These are phyloP conservation scores for Pituophis catenifer DNA, from an alignment of 2,113 vertebrate species.

Conservation along the genomic window DNA sequence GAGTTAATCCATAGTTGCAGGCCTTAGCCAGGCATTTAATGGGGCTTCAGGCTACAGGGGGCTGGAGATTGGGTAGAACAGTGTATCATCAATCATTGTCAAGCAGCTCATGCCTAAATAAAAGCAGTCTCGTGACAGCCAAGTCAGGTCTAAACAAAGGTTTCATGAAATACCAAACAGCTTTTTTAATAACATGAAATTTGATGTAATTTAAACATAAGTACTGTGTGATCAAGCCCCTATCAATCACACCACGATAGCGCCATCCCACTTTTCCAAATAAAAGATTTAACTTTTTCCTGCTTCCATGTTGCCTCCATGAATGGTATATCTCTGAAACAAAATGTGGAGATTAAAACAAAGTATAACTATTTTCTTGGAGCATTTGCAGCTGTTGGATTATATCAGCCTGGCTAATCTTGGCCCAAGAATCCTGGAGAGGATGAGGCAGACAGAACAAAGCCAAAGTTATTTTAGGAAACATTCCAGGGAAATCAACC, in stretches of 20 bases:
- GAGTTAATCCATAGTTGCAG: constrained; percentile 53
- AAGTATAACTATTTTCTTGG: not conserved
- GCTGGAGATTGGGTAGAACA: not conserved
- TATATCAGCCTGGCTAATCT: not conserved
- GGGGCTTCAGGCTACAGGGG: not conserved
- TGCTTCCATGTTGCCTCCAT: not conserved
- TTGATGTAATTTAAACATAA: not conserved
- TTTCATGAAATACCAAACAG: not conserved
- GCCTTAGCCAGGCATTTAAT: not conserved
- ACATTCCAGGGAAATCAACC: not conserved
- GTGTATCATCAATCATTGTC: not conserved
- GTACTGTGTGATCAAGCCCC: not conserved
- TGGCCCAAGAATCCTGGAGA: not conserved
- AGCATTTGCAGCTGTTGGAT: not conserved
- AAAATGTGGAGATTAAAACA: not conserved
- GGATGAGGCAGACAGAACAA: not conserved
- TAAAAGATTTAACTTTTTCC: not conserved
- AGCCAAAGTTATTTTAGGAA: not conserved
- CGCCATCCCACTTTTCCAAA: not conserved
- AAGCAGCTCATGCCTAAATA: not conserved
- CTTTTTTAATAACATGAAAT: not conserved
- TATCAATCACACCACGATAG: not conserved
- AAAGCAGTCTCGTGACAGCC: not conserved
- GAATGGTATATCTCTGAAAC: not conserved
- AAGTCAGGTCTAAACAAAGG: not conserved